Evolutionary conservation across 2,113 vertebrate species (phyloP), one percentile per base, ranked within the genome.

Genomic region (Tursiops truncatus): DNA sequence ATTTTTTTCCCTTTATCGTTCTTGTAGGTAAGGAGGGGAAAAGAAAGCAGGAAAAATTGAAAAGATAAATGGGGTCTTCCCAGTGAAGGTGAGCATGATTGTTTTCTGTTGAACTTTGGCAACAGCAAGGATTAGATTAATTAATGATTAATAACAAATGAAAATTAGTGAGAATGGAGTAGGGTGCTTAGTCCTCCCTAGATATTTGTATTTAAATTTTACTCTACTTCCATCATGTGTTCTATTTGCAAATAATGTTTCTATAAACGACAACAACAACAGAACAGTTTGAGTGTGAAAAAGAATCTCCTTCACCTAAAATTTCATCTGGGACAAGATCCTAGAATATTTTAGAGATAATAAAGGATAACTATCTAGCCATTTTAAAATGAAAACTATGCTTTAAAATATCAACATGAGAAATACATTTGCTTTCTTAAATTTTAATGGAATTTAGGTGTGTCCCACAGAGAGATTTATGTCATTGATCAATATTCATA

Each of bases 81-180:
- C 71, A 95, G 76, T 91, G 81, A 96, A 97, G 63, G 38, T 67
- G 33, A 73, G 21, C 73, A 92, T 91, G 68, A 94, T 87, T 62
- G 62, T 94, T 74, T 88, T 82, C 92, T 89, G 83, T 96, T 74
- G 93, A 97, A 84, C 56, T 80, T 97, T 93, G 87, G 8, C 58
- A 80, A 11, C 58, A 74, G 81, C 81, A 38, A 71, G 2, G 41
- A 18, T 33, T 97, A 63, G 10, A 94, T 95, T 92, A 86, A 77
- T 17, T 97, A 91, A 82, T 68, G 53, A 95, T 44, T 87, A 91
- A 44, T 38, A 91, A 84, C 11, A 82, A 67, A 28, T 73, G 44
- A 96, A 82, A 12, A 76, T 95, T 93, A 65, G 74, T 93, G 4
- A 47, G 25, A 60, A 92, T 86, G 63, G 31, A 58, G 3, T 60